Base-by-base conservation (phyloP, 2,797 vertebrate species). In the Garrulus glandarius region DNA sequence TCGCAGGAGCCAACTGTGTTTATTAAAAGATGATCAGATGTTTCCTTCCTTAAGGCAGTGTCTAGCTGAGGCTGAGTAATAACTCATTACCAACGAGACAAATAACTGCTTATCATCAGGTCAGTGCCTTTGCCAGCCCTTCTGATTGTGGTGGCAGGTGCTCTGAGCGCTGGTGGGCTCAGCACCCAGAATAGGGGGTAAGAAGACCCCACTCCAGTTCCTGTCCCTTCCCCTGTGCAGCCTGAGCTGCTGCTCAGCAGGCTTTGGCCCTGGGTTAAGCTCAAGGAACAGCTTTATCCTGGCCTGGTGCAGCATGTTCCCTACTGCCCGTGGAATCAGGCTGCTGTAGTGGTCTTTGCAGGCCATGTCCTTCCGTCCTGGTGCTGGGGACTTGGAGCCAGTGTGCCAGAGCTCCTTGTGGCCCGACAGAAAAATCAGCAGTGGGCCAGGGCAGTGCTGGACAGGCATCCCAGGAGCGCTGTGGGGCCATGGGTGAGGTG, bases 11-110 rank as follows among this genome's bases (percentile, higher is more conserved):
- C 72, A 61, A 94, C 95, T 90, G 85, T 89, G 93, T 93, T 95
- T 94, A 91, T 97, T 94, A 95, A 92, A 95, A 95, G 91, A 92
- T 64, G 87, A 95, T 96, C 94, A 93, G 92, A 91, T 87, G 91
- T 85, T 96, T 85, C 81, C 59, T 90, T 87, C 89, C 93, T 89
- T 34, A 86, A 88, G 94, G 94, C 96, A 93, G 70, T 55, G 83
- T 92, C 94, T 89, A 83, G 83, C 95, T 96, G 91, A 55, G 92
- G 30, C 87, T 89, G 82, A 88, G 79, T 83, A 93, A 85, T 89
- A 93, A 86, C 91, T 95, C 91, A 86, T 91, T 92, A 88, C 76
- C 84, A 91, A 85, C 0, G 1, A 96, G 95, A 94, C 79, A 95
- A 91, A 80, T 89, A 87, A 83, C 71, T 94, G 82, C 84, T 87